phyloP scores from a whole-genome alignment of 2,113 vertebrate species.

The Etheostoma spectabile region DNA sequence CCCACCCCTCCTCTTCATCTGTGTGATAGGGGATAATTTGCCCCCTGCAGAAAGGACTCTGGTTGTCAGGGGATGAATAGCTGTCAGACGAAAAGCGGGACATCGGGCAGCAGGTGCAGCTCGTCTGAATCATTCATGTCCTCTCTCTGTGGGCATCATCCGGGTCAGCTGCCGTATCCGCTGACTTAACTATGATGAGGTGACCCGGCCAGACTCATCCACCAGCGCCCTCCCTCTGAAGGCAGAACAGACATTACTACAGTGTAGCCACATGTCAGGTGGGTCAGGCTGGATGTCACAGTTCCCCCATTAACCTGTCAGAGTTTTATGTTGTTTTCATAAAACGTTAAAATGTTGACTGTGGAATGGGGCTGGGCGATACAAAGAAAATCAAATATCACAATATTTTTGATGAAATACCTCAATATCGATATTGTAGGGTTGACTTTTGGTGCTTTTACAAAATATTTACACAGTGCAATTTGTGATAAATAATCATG shows the following conservation, averaged over 20 bases:
- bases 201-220: slow-evolving; percentile 23
- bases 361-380: not conserved
- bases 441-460: too few species aligned
- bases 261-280: not conserved
- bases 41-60: slow-evolving; percentile 61
- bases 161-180: slow-evolving; percentile 42
- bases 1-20: not conserved
- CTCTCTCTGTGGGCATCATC: slow-evolving; percentile 36
- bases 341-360: not conserved
- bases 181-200: slow-evolving; percentile 24
- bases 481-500: too few species aligned
- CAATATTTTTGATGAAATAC: too few species aligned
- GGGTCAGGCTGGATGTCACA: not conserved
- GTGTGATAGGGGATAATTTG: slow-evolving; percentile 62
- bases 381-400: too few species aligned
- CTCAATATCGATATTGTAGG: too few species aligned
- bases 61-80: slow-evolving; percentile 69
- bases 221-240: not conserved
- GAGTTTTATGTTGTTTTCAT: not conserved
- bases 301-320: slow-evolving; percentile 8
- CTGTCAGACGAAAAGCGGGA: slow-evolving; percentile 64
- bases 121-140: slow-evolving; percentile 76
- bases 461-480: too few species aligned
- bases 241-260: not conserved
- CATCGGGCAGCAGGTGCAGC: slow-evolving; percentile 42